These are phyloP conservation scores for Sebastes iracundus DNA, from an alignment of 2,797 vertebrate genomes.

Conservation along the genomic window DNA sequence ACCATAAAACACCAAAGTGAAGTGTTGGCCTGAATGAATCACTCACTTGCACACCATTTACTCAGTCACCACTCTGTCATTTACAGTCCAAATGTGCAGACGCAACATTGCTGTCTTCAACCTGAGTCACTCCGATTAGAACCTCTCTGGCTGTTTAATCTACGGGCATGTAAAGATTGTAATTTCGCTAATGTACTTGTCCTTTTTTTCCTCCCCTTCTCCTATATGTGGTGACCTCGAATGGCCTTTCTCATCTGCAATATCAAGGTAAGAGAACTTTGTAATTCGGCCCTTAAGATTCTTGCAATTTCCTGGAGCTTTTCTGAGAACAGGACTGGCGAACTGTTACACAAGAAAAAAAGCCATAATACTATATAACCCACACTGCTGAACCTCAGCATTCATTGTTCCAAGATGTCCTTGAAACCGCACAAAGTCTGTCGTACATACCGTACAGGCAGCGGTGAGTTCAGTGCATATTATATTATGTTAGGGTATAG, in stretches of 20 bases:
- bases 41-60: neutral
- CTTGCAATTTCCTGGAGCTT: constrained; percentile 3
- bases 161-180: neutral
- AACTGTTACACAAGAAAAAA: neutral
- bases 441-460: neutral
- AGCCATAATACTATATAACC: neutral
- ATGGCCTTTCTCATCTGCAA: neutral
- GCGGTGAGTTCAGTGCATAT: neutral
- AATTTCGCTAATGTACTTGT: constrained; percentile 37
- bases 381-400: neutral
- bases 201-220: neutral
- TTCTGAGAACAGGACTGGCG: neutral
- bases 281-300: neutral
- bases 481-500: neutral
- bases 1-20: neutral
- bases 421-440: constrained; percentile 8
- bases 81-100: neutral
- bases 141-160: neutral
- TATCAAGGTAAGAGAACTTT: constrained; percentile 77
- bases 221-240: constrained; percentile 28
- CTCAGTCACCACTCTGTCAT: neutral
- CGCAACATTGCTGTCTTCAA: neutral
- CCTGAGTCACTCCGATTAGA: neutral
- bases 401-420: constrained; percentile 9
- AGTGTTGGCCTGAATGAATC: constrained; percentile 4